Percentiles rank a stretch among this genome's conserved stretches.
These are phyloP conservation scores for Gastrophysa polygoni DNA, from an alignment of 2,888 invertebrate genomes.

Conservation along the genomic window DNA sequence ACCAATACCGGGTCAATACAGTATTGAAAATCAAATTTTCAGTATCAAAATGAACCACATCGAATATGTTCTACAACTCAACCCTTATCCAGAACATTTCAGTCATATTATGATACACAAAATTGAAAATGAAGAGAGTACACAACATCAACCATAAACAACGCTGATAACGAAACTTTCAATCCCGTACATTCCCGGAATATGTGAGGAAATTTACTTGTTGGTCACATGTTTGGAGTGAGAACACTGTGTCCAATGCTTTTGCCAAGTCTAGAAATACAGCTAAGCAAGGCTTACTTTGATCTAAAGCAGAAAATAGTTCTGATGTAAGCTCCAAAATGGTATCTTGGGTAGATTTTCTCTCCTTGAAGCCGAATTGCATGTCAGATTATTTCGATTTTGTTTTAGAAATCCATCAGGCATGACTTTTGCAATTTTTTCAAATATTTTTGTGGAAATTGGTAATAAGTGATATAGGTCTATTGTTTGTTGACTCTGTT, in stretches of 20 bases:
- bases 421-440: background rate
- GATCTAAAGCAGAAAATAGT: background rate
- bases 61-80: no score
- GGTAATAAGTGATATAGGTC: background rate
- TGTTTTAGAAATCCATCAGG: background rate
- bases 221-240: no score
- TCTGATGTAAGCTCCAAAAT: background rate
- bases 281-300: conserved; percentile 6
- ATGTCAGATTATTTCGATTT: background rate
- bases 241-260: background rate
- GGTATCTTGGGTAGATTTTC: conserved; percentile 1
- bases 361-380: conserved; percentile 1
- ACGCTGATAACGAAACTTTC: no score
- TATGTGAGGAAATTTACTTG: no score
- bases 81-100: no score
- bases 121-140: no score
- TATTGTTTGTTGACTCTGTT: background rate
- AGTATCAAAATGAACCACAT: no score
- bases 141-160: no score
- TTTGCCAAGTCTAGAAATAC: conserved; percentile 9
- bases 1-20: no score
- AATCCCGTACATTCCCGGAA: no score
- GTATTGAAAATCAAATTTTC: no score
- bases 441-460: background rate
- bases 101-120: no score